A percentile compares a stretch with the other conserved stretches of the same genome.
Conservation (phyloP, 2,113 vertebrate species). For the Odontesthes bonariensis region DNA sequence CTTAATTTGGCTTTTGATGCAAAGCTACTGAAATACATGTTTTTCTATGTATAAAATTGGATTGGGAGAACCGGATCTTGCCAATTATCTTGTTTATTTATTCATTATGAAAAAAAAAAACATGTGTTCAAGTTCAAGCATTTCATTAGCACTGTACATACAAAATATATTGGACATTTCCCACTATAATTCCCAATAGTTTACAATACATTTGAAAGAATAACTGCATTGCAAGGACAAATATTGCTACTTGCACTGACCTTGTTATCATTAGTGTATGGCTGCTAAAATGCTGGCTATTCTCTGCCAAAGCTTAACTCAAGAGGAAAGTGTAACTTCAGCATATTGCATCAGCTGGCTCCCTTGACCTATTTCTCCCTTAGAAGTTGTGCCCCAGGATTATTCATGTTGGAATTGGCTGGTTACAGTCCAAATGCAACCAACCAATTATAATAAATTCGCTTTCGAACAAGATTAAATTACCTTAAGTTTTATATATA, state of each 20-base stretch:
- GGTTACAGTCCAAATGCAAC: neutral
- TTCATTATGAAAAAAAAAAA: neutral
- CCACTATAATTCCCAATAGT: too few relatives aligned
- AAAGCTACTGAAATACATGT: neutral
- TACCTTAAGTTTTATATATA: too few relatives aligned
- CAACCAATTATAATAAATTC: too few relatives aligned
- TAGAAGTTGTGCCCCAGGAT: neutral
- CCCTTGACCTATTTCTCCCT: slow-evolving; percentile 20
- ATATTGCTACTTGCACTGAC: too few relatives aligned
- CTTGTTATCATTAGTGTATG: neutral
- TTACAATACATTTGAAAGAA: too few relatives aligned
- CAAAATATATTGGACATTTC: too few relatives aligned
- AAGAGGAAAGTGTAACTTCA: neutral
- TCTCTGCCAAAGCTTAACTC: neutral
- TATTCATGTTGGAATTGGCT: neutral
- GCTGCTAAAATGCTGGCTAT: neutral
- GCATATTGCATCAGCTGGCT: neutral
- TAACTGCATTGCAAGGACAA: too few relatives aligned
- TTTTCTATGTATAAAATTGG: neutral
- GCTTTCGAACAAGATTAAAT: too few relatives aligned
- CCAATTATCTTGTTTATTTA: neutral
- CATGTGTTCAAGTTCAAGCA: neutral
- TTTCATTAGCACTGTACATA: neutral
- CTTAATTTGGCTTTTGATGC: neutral
- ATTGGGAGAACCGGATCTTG: neutral